phyloP scores from a whole-genome alignment of 92 coral and sea anemone genomes.

The Metridium senile region DNA sequence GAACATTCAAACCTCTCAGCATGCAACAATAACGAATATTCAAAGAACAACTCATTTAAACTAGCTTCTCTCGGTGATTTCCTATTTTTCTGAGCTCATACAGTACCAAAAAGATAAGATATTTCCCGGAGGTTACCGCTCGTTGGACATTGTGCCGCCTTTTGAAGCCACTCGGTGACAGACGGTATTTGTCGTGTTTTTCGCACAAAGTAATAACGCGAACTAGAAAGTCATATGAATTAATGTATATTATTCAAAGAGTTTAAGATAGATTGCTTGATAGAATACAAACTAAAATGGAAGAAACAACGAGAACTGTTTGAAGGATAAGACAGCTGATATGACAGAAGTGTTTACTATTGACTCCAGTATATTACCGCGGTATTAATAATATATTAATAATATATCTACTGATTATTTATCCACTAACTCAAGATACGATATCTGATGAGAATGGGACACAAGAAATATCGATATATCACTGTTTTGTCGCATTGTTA shows the following conservation, averaged over 20 bases:
- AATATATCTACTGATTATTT: too few relatives aligned
- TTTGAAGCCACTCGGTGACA: background rate
- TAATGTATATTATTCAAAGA: background rate
- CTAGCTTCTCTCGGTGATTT: background rate
- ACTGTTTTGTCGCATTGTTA: too few relatives aligned
- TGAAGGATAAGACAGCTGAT: too few relatives aligned
- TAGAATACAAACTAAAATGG: background rate
- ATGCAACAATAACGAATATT: background rate
- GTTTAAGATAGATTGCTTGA: constrained; percentile 2
- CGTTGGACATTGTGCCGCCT: background rate
- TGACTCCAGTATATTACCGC: too few relatives aligned
- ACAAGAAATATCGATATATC: too few relatives aligned
- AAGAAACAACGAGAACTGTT: background rate
- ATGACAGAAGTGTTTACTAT: too few relatives aligned
- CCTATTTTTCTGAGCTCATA: background rate
- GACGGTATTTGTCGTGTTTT: background rate
- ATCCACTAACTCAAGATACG: too few relatives aligned
- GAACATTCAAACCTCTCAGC: background rate
- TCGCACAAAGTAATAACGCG: background rate
- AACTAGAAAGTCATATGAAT: background rate
- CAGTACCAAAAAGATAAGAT: background rate
- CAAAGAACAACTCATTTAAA: background rate
- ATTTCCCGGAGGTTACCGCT: background rate
- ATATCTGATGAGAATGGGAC: too few relatives aligned
- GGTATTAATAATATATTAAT: too few relatives aligned